Conservation (phyloP, 2,797 vertebrate genomes). For the Gastrophryne carolinensis region DNA sequence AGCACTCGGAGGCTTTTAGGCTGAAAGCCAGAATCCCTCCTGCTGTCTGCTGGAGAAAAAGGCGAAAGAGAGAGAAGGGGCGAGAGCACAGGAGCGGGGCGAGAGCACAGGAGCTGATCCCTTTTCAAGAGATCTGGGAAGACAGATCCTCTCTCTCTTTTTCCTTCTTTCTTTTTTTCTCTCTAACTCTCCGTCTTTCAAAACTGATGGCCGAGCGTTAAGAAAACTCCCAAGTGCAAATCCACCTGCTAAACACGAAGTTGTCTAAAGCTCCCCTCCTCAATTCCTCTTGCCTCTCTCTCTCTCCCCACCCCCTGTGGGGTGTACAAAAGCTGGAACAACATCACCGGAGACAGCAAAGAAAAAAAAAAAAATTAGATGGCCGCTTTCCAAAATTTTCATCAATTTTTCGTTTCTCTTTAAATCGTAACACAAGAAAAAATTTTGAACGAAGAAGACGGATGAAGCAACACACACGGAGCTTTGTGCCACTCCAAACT, state of each 20-base stretch:
- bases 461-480: neutral
- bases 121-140: slow-evolving; percentile 72
- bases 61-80: slow-evolving; percentile 61
- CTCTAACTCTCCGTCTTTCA: slow-evolving; percentile 53
- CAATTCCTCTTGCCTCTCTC: neutral
- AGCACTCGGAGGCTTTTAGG: slow-evolving; percentile 80
- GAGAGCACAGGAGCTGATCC: slow-evolving; percentile 64
- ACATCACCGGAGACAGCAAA: slow-evolving; percentile 56
- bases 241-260: slow-evolving; percentile 78
- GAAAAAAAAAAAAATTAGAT: slow-evolving; percentile 9
- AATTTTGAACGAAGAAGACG: neutral
- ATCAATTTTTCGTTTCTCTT: neutral
- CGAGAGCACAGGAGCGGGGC: no score
- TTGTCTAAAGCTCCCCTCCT: slow-evolving; percentile 67
- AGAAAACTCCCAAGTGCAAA: slow-evolving; percentile 73
- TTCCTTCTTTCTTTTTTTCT: neutral
- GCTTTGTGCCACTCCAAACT: neutral
- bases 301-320: slow-evolving; percentile 49
- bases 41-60: slow-evolving; percentile 75
- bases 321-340: slow-evolving; percentile 73
- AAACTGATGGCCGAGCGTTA: slow-evolving; percentile 79
- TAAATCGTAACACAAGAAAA: slow-evolving; percentile 56
- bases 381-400: neutral
- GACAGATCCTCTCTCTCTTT: slow-evolving; percentile 58
- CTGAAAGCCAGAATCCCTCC: slow-evolving; percentile 75